Conservation (phyloP, 2,113 vertebrate species). For the Neogale vison region DNA sequence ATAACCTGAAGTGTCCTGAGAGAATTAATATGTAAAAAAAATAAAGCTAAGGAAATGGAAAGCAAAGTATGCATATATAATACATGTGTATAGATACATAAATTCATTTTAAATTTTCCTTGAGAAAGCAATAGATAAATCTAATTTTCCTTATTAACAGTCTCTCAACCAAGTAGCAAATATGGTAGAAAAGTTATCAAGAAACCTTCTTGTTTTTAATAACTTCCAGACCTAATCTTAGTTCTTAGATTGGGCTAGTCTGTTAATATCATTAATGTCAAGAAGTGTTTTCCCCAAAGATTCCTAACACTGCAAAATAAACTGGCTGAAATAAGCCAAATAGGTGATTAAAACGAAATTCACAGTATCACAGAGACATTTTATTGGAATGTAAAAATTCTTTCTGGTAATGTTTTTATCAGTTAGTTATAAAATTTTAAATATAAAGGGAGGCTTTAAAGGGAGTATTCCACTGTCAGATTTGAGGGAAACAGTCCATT, state of each 20-base stretch:
- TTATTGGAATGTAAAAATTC: conserved; percentile 54
- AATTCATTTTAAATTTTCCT: conserved; percentile 35
- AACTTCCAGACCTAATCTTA: conserved; percentile 78
- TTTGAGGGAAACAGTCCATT: neutral
- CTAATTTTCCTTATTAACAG: conserved; percentile 81
- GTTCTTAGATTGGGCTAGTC: conserved; percentile 66
- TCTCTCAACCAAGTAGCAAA: conserved; percentile 71
- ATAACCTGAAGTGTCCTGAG: conserved; percentile 86
- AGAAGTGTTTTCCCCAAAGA: conserved; percentile 59
- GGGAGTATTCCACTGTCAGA: neutral
- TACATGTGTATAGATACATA: conserved; percentile 53
- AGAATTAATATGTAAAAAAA: conserved; percentile 86
- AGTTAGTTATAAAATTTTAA: conserved; percentile 46
- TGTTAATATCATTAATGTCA: conserved; percentile 82
- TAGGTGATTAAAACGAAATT: conserved; percentile 62
- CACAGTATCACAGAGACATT: conserved; percentile 39
- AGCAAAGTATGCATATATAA: conserved; percentile 76
- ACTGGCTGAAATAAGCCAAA: conserved; percentile 34
- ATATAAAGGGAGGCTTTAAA: neutral
- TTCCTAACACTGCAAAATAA: conserved; percentile 71
- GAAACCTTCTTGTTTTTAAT: conserved; percentile 72
- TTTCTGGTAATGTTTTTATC: conserved; percentile 54
- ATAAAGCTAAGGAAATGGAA: conserved; percentile 85
- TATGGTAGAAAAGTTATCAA: conserved; percentile 58
- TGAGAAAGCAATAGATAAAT: conserved; percentile 64